Evolutionary conservation across 2,113 vertebrate species (phyloP).

Genomic region (Hippotragus niger): DNA sequence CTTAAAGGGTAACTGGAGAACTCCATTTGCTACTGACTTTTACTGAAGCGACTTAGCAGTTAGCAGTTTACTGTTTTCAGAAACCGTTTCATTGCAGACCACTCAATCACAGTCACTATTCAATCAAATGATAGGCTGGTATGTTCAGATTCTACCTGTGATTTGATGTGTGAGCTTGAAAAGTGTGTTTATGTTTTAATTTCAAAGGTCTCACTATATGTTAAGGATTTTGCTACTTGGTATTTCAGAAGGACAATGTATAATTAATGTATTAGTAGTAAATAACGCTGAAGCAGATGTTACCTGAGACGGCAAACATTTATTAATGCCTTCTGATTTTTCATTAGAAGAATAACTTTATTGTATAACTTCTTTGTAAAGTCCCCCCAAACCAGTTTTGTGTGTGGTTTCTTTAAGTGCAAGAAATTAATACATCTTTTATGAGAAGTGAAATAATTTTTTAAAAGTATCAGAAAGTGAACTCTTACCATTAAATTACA

Average conservation of each 20-base stretch:
- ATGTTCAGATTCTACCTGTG: background rate
- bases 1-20: background rate
- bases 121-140: background rate
- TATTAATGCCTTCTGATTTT: background rate
- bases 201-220: background rate
- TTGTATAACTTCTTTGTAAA: constrained; percentile 5
- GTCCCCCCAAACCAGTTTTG: background rate
- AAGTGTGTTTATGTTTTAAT: background rate
- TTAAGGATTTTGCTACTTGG: background rate
- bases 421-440: constrained; percentile 1
- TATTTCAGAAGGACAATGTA: background rate
- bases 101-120: background rate
- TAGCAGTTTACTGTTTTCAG: background rate
- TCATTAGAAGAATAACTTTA: constrained; percentile 18
- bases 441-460: background rate
- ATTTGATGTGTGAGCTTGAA: constrained; percentile 15
- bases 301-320: background rate
- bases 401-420: background rate
- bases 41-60: background rate
- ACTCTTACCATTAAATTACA: background rate
- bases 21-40: background rate
- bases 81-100: background rate
- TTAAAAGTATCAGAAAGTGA: background rate
- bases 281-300: background rate
- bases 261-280: background rate